Percentiles rank a stretch among this genome's conserved stretches.
phyloP scores from a whole-genome alignment of 1,140 invertebrate species.

The Drosophila subpulchrella region DNA sequence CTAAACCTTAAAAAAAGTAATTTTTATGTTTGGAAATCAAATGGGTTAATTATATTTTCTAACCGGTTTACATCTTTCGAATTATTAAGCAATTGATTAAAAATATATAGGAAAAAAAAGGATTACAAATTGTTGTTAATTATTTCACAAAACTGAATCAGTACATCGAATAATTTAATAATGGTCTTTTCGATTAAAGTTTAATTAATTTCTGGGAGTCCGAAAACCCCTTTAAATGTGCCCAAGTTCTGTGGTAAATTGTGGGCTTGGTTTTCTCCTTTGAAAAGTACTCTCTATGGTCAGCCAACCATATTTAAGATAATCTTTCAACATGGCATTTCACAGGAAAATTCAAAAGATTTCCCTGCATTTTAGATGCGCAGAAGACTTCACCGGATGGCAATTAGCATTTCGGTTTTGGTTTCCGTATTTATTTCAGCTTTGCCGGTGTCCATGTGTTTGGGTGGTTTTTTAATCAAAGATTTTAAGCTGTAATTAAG shows the following conservation, averaged over 20 bases:
- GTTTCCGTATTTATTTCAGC: conserved; percentile 20
- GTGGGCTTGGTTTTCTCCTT: neutral
- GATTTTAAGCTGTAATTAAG: conserved; percentile 81
- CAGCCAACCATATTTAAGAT: neutral
- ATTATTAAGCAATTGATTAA: too few species aligned
- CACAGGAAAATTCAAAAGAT: conserved; percentile 7
- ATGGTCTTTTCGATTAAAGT: too few species aligned
- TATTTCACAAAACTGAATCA: too few species aligned
- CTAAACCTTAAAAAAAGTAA: too few species aligned
- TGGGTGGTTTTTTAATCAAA: conserved; percentile 67
- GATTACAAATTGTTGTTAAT: too few species aligned
- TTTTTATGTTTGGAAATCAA: too few species aligned
- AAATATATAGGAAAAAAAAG: too few species aligned
- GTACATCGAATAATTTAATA: too few species aligned
- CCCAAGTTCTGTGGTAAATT: neutral
- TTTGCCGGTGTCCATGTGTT: conserved; percentile 38
- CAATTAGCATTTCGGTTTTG: conserved; percentile 44
- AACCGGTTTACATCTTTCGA: too few species aligned
- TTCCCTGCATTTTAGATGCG: conserved; percentile 25
- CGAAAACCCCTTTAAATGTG: neutral
- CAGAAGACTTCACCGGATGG: conserved; percentile 1
- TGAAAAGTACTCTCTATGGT: neutral
- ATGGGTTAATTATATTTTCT: too few species aligned
- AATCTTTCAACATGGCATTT: conserved; percentile 12
- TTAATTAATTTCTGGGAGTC: neutral